A percentile compares a stretch with the other conserved stretches of the same genome.
Evolutionary conservation across 2,888 invertebrate species (phyloP).

Genomic region (Pristionchus fissidentatus): DNA sequence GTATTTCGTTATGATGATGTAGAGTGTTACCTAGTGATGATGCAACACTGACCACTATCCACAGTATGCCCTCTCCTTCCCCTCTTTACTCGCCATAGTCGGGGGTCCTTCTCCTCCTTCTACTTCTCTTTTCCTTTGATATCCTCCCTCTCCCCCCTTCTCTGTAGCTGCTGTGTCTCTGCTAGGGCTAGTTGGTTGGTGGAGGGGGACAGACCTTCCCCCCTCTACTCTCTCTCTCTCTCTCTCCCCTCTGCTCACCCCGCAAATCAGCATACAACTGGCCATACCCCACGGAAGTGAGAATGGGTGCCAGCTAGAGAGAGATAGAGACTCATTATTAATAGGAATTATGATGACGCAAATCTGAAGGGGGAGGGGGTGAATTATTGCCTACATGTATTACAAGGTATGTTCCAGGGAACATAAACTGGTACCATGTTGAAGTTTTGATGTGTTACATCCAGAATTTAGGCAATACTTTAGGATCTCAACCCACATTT

Average conservation of each 20-base stretch:
- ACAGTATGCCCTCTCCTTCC: not conserved
- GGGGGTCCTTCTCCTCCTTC: slow-evolving; percentile 5
- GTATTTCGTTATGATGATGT: not conserved
- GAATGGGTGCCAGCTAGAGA: slow-evolving; percentile 20
- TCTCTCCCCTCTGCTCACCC: not conserved
- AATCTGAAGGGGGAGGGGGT: not conserved
- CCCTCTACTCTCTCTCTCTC: not conserved
- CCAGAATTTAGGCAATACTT: too few relatives aligned
- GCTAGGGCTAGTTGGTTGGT: too few relatives aligned
- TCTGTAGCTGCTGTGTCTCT: too few relatives aligned
- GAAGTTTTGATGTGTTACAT: too few relatives aligned
- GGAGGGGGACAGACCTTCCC: too few relatives aligned
- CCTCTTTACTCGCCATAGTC: not conserved
- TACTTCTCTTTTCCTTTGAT: not conserved
- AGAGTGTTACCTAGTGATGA: too few relatives aligned
- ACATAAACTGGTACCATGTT: too few relatives aligned
- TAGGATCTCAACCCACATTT: too few relatives aligned
- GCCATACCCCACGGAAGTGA: slow-evolving; percentile 1
- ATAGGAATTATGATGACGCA: not conserved
- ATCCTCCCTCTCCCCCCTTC: not conserved
- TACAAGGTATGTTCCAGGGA: too few relatives aligned
- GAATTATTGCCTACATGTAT: too few relatives aligned
- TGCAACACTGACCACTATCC: too few relatives aligned
- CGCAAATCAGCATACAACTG: slow-evolving; percentile 25
- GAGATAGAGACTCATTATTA: not conserved